Base-by-base conservation (phyloP, 2,113 vertebrate genomes). In the Pimephales promelas region DNA sequence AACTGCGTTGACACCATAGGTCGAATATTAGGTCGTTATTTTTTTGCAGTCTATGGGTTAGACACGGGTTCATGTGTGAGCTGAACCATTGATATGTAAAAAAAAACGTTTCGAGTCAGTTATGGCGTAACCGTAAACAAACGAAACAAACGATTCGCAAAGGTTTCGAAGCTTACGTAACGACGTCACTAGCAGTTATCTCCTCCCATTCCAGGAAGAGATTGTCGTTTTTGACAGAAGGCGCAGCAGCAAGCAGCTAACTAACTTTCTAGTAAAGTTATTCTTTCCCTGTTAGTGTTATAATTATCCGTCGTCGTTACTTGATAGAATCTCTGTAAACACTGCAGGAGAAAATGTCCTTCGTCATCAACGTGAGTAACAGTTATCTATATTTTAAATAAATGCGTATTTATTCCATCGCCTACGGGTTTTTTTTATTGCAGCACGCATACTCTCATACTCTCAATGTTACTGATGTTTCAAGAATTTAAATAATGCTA, bases 331-430 rank as follows among this genome's bases (percentile, higher is more conserved):
- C 52, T 34, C 34, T 16, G 74, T 77, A 59, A 77, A 59, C 54
- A 59, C 54, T 14, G 0, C 74, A 26, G 20, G 10, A 57, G 76
- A 79, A 79, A 28, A 79, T 79, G 57, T 62, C 57, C 36, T 79
- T 79, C 76, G 6, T 79, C 14, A 0, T 79, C 4, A 79, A 79
- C 8, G 76, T 79, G 24, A 79, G 76, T 79, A n/a, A n/a, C n/a
- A n/a, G n/a, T n/a, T n/a, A 47, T 61, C 1, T 45, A 3, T 7
- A 3, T 7, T 13, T 43, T 8, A 36, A 43, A 70, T 70, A 56
- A 3, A 20, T 22, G 47, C 70, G 43, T 73, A n/a, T 9, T 22
- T 54, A 20, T 54, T 57, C 22, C 3, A 10, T n/a, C 10, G 28
- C 28, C 28, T 28, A 28, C 28, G 2, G n/a, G 6, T 16, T 5